A percentile compares a stretch with the other conserved stretches of the same genome.
phyloP scores from a whole-genome alignment of 2,888 invertebrate genomes.

The Cantharis rustica region DNA sequence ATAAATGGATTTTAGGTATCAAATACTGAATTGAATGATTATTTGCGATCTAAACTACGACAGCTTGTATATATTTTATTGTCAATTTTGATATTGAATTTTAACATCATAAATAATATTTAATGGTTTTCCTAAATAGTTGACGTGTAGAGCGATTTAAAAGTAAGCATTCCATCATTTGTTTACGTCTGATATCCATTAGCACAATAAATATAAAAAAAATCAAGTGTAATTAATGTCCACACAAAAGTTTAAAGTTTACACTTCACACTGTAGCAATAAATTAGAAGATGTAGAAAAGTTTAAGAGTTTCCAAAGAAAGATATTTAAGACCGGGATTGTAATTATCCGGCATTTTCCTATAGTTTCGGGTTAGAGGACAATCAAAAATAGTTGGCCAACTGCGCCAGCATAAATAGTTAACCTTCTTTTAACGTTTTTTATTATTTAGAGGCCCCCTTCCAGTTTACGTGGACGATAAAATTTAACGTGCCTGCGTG shows the following conservation, averaged over 20 bases:
- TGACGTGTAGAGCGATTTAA: constrained; percentile 4
- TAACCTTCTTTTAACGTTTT: background rate
- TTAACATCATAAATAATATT: constrained; percentile 14
- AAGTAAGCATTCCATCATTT: background rate
- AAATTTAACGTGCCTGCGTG: background rate
- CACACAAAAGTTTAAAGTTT: background rate
- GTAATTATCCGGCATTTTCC: background rate
- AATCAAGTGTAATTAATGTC: background rate
- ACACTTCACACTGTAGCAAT: background rate
- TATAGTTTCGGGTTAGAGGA: background rate
- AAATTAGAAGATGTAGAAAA: background rate
- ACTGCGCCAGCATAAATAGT: background rate
- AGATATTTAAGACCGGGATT: background rate
- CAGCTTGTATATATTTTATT: constrained; percentile 1
- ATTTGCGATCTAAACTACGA: constrained; percentile 1
- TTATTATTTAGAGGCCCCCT: background rate
- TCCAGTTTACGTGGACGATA: background rate
- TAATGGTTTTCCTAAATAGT: constrained; percentile 12
- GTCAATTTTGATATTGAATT: constrained; percentile 1
- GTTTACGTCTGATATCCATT: background rate
- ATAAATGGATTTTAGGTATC: background rate
- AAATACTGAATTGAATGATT: background rate
- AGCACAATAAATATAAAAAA: background rate
- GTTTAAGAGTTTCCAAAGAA: background rate
- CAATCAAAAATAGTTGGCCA: background rate